Evolutionary conservation across 2,888 invertebrate genomes (phyloP).

Genomic region (Leptogaster cylindrica): DNA sequence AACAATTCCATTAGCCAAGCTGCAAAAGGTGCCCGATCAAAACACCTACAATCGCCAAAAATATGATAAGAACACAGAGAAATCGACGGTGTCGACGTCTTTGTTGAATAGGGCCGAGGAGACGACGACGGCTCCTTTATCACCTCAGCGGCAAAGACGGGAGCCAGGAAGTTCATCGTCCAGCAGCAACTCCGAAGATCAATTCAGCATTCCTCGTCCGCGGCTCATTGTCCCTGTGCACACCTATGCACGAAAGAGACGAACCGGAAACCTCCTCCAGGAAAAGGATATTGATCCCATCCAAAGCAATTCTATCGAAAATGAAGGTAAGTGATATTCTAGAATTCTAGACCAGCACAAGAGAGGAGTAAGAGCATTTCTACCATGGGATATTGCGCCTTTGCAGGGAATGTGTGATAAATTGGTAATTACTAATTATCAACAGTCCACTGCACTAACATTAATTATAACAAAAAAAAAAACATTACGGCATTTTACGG

Average conservation of each 20-base stretch:
- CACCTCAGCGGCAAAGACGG: slow-evolving; percentile 45
- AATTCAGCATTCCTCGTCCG: slow-evolving; percentile 84
- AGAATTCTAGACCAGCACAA: too few species aligned
- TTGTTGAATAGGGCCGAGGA: background rate
- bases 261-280: slow-evolving; percentile 76
- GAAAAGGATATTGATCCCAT: slow-evolving; percentile 53
- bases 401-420: too few species aligned
- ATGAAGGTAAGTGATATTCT: slow-evolving; percentile 29
- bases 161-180: slow-evolving; percentile 51
- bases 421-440: too few species aligned
- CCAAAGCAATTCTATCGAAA: slow-evolving; percentile 16
- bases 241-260: slow-evolving; percentile 80
- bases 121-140: background rate
- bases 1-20: slow-evolving; percentile 41
- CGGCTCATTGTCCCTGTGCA: slow-evolving; percentile 87
- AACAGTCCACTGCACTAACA: too few species aligned
- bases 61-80: too few species aligned
- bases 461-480: too few species aligned
- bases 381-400: too few species aligned
- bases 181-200: slow-evolving; percentile 64
- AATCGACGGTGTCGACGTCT: too few species aligned
- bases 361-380: too few species aligned
- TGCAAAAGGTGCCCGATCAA: slow-evolving; percentile 29
- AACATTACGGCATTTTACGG: too few species aligned
- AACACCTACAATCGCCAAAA: slow-evolving; percentile 8